Evolutionary conservation across 1,140 invertebrate genomes (phyloP), one percentile per base, ranked within the genome.

Genomic region (Brachionus paranguensis): DNA sequence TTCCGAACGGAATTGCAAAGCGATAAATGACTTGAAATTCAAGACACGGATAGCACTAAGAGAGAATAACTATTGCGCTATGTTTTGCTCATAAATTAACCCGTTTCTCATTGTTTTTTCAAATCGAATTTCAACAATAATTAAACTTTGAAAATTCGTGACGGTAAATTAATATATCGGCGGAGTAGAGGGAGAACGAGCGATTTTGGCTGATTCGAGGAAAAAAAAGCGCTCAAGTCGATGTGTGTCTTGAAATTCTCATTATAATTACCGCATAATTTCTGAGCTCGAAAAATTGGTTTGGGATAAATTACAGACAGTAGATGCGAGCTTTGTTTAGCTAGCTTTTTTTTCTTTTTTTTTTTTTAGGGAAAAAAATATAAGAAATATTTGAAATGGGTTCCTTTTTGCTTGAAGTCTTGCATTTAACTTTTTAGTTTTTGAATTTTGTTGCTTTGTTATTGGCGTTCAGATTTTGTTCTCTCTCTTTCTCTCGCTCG

Each of bases 291-390:
- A 5, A 20, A 43, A 74, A 43, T 45, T 37, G 65, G 41, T 43
- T 74, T 74, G 45, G 70, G 70, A 74, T 43, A 74, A 74, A 74
- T 68, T 68, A 68, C 65, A 68, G 65, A 68, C 65, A 68, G 65
- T 68, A 68, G 33, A 33, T 33, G 29, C 65, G 65, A 68, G 33
- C 33, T 68, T 68, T 68, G 10, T 68, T 68, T 29, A 68, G 65
- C 10, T 60, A 60, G 53, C 53, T 60, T 60, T 60, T 60, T 20
- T 10, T 55, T 27, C 27, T 7, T 1, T 37, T 50, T 50, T 14
- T 53, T 53, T 53, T n/a, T 53, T 53, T 53, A n/a, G 17, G 60
- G 60, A 24, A 65, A 68, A 29, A 68, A 43, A 72, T 43, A 72
- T 17, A 72, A 72, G 37, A 41, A 72, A 72, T 43, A 41, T 72